Conservation (phyloP, 2,797 vertebrate species). For the Peromyscus melanophrys region DNA sequence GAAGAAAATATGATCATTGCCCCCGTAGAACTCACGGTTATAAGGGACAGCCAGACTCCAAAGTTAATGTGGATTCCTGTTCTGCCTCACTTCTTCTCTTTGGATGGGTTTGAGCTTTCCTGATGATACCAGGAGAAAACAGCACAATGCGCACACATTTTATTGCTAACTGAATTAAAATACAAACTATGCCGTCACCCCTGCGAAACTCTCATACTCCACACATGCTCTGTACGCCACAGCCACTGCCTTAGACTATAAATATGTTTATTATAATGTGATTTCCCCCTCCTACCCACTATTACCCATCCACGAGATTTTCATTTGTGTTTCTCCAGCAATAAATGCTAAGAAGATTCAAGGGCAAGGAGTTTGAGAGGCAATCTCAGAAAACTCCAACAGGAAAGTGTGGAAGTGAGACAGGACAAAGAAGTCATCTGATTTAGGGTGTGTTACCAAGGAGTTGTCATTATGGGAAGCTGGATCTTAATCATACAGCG, state of each 20-base stretch:
- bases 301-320: not conserved
- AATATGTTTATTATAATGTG: not conserved
- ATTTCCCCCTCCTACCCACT: not conserved
- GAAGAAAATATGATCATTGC: not conserved
- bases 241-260: conserved; percentile 1
- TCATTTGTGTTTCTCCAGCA: not conserved
- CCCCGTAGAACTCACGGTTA: not conserved
- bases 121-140: not conserved
- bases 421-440: not conserved
- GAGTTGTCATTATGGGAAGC: not conserved
- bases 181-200: not conserved
- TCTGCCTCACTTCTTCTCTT: conserved; percentile 20
- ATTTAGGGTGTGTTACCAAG: not conserved
- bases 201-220: not conserved
- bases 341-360: not conserved
- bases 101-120: not conserved
- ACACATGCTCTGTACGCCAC: not conserved
- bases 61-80: not conserved
- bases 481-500: not conserved
- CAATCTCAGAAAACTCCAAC: conserved; percentile 36
- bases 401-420: not conserved
- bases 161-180: conserved; percentile 59
- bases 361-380: conserved; percentile 7
- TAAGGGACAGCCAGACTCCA: not conserved
- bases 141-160: not conserved